Evolutionary conservation across 2,888 invertebrate genomes (phyloP), one percentile per base, ranked within the genome.

Genomic region (Leucophora obtusa): DNA sequence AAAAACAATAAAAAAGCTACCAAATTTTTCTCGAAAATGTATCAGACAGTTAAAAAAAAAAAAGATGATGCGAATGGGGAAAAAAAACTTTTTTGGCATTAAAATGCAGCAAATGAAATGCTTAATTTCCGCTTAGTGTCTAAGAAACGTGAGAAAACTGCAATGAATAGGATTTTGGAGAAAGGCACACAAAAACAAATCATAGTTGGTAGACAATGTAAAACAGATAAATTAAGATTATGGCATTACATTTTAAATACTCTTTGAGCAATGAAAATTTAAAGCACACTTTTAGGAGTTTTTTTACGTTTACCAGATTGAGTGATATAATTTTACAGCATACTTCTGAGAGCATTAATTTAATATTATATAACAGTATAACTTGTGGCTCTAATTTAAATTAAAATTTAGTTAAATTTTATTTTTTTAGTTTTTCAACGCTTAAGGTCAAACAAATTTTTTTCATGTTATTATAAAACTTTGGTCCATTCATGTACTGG

Each of bases 101-200:
- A 63, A 69, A 79, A 68, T 58, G 62, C 63, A 73, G 10, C 50
- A 68, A 72, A 38, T 56, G 14, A 72, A 68, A 73, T 63, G 58
- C 53, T 79, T 73, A 79, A 79, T 74, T 79, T 74, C 69, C 79
- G 69, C 43, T 79, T 69, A 79, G 62, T 74, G 43, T 74, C 51
- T 43, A 58, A 47, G 56, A 63, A 69, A 79, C 79, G 79, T 79
- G 79, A 69, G 79, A 63, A 65, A 59, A 7, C 24, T 2, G 21
- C 43, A 63, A 47, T 47, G 47, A 15, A 43, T 28, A 14, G 59
- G 73, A 74, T 74, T 69, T 21, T 35, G 28, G 50, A 14, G 3
- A 3, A 8, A 54, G 60, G 56, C n/a, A 43, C 18, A 53, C 43
- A 63, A 35, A 33, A 60, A 66, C 53, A 56, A 28, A 54, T 56